phyloP scores from a whole-genome alignment of 2,113 vertebrate species.

The Chionodraco myersi region DNA sequence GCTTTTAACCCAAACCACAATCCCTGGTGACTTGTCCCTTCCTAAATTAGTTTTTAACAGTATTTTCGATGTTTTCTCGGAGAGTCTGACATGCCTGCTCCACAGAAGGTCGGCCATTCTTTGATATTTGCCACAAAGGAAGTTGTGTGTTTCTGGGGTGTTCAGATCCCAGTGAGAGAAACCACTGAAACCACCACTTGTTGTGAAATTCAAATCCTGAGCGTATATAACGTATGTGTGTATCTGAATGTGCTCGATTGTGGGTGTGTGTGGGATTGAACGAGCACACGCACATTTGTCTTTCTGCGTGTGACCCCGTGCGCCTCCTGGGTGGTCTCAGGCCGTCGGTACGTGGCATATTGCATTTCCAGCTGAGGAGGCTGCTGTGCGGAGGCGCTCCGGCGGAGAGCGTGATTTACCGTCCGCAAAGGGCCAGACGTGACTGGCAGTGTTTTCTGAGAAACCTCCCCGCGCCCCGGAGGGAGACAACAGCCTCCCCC shows the following conservation, averaged over 20 bases:
- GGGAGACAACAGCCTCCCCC: constrained; percentile 60
- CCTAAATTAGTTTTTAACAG: constrained; percentile 38
- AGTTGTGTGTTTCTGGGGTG: constrained; percentile 60
- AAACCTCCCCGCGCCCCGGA: constrained; percentile 49
- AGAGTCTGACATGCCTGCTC: constrained; percentile 1
- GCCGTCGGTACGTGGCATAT: constrained; percentile 59
- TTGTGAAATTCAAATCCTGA: constrained; percentile 67
- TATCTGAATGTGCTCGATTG: constrained; percentile 27
- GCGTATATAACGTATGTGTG: constrained; percentile 24
- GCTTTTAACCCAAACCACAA: constrained; percentile 21
- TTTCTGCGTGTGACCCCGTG: constrained; percentile 50
- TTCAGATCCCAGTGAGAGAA: constrained; percentile 61
- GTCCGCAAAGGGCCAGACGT: constrained; percentile 65
- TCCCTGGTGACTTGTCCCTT: constrained; percentile 28
- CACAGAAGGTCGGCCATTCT: constrained; percentile 37
- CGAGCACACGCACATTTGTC: constrained; percentile 52
- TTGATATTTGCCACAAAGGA: constrained; percentile 64
- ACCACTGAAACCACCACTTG: constrained; percentile 72
- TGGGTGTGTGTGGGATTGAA: constrained; percentile 24
- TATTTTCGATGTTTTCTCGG: constrained; percentile 27
- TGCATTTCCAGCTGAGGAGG: constrained; percentile 75
- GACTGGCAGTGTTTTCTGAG: constrained; percentile 71
- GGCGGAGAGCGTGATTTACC: constrained; percentile 70
- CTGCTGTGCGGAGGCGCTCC: constrained; percentile 63
- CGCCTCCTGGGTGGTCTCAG: constrained; percentile 78